Conservation (phyloP, 2,113 vertebrate species). For the Riparia riparia region DNA sequence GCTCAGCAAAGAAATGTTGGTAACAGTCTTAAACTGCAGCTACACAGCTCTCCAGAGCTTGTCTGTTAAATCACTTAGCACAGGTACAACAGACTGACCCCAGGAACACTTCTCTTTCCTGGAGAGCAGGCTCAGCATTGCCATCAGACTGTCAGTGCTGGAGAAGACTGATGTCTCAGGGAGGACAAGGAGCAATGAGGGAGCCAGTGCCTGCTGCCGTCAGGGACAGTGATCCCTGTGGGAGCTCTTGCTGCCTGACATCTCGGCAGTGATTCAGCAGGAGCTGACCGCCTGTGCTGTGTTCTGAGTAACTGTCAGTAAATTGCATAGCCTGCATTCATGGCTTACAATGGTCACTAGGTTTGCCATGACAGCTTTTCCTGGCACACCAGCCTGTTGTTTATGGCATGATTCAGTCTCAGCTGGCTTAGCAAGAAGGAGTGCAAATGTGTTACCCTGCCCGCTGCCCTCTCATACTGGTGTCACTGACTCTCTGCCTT, state of each 20-base stretch:
- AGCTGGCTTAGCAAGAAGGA: slow-evolving; percentile 41
- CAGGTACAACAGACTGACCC: background rate
- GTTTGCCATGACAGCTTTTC: slow-evolving; percentile 49
- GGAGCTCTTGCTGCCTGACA: background rate
- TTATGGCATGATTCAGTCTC: slow-evolving; percentile 51
- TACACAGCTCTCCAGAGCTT: background rate
- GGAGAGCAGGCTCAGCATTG: background rate
- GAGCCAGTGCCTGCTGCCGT: fast-evolving
- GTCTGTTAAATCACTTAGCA: background rate
- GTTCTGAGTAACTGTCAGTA: background rate
- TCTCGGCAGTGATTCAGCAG: slow-evolving; percentile 28
- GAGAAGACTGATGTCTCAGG: background rate
- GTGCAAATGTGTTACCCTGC: background rate
- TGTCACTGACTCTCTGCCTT: background rate
- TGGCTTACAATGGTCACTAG: slow-evolving; percentile 21
- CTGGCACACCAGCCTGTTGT: slow-evolving; percentile 47
- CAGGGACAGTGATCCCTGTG: background rate
- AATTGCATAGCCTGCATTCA: background rate
- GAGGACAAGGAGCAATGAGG: background rate
- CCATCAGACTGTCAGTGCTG: background rate
- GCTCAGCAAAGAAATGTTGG: background rate
- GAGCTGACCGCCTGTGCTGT: background rate
- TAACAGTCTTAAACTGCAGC: background rate
- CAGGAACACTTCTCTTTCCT: background rate
- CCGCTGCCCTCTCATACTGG: background rate